phyloP scores from a whole-genome alignment of 2,113 vertebrate species.

The Orientallactaga bullata region DNA sequence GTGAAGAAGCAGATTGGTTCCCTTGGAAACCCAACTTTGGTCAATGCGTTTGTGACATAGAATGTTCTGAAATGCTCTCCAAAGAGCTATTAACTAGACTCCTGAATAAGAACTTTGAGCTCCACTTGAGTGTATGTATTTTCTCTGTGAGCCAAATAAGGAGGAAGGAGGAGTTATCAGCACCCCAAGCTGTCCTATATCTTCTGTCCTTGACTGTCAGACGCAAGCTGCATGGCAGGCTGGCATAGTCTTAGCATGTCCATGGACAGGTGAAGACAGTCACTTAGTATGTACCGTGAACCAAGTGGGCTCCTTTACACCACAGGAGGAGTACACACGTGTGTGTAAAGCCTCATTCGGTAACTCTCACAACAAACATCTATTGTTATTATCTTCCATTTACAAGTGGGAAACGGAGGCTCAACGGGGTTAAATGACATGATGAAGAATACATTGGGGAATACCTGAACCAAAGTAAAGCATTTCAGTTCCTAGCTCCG shows the following conservation, averaged over 20 bases:
- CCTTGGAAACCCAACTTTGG: not conserved
- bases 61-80: not conserved
- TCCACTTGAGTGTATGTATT: not conserved
- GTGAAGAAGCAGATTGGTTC: not conserved
- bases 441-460: not conserved
- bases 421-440: not conserved
- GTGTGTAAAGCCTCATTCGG: not conserved
- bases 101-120: not conserved
- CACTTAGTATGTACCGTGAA: not conserved
- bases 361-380: not conserved
- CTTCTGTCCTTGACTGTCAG: not conserved
- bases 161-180: too few species aligned
- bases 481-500: not conserved
- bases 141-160: not conserved
- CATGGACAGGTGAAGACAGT: not conserved
- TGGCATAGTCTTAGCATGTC: not conserved
- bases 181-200: rapidly evolving
- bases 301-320: rapidly evolving
- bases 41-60: not conserved
- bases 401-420: not conserved
- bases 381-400: not conserved
- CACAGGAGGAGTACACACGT: too few species aligned
- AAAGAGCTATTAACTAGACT: not conserved
- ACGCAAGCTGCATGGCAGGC: too few species aligned
- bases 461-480: not conserved